A percentile compares a stretch with the other conserved stretches of the same genome.
phyloP scores from a whole-genome alignment of 2,113 vertebrate species.

The Sinocyclocheilus grahami region DNA sequence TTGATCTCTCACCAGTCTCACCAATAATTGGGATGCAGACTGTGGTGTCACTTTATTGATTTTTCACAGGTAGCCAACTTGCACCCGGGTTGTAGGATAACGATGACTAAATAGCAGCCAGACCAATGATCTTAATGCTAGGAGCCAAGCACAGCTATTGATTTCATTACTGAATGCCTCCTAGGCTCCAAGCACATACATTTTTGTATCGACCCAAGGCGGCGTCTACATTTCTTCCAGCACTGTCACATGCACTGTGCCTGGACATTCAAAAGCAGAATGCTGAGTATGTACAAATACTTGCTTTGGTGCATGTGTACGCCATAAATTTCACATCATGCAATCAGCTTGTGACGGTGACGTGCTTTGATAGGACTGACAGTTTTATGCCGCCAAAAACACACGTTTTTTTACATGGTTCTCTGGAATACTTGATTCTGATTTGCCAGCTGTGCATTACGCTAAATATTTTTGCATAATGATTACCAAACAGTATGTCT shows the following conservation, averaged over 20 bases:
- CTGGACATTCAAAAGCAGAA: slow-evolving; percentile 64
- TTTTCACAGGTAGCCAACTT: slow-evolving; percentile 70
- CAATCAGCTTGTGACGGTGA: slow-evolving; percentile 61
- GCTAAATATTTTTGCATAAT: background rate
- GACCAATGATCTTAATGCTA: slow-evolving; percentile 74
- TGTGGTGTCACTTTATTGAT: slow-evolving; percentile 71
- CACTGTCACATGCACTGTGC: slow-evolving; percentile 61
- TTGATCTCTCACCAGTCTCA: slow-evolving; percentile 70
- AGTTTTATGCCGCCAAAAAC: slow-evolving; percentile 1
- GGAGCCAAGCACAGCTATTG: slow-evolving; percentile 75
- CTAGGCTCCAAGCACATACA: slow-evolving; percentile 72
- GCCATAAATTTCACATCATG: slow-evolving; percentile 58
- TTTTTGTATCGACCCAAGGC: slow-evolving; percentile 73
- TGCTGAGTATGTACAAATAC: slow-evolving; percentile 57
- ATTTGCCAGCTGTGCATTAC: background rate
- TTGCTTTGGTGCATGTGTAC: slow-evolving; percentile 44
- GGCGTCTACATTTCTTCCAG: slow-evolving; percentile 70
- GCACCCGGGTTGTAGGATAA: slow-evolving; percentile 70
- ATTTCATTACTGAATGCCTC: slow-evolving; percentile 78
- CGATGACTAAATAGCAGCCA: slow-evolving; percentile 75
- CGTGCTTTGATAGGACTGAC: slow-evolving; percentile 55
- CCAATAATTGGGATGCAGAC: slow-evolving; percentile 75
- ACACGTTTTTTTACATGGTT: background rate
- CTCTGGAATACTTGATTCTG: background rate
- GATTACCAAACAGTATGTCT: background rate